phyloP scores from a whole-genome alignment of 2,113 vertebrate genomes.

The Nestor notabilis region DNA sequence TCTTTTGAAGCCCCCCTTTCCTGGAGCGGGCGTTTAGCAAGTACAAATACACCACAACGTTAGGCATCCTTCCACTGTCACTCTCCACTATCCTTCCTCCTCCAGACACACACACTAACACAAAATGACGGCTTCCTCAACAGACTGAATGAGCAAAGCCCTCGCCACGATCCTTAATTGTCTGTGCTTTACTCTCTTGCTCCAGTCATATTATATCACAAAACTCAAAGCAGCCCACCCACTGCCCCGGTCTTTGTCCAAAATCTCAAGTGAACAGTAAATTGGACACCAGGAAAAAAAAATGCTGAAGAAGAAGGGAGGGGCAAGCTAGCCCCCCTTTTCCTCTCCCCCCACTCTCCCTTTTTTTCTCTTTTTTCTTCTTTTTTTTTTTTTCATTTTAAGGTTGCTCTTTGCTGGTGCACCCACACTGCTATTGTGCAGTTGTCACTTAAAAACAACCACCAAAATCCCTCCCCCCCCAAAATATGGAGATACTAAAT shows the following conservation, averaged over 20 bases:
- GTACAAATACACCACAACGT: slow-evolving; percentile 17
- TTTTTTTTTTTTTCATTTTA: not conserved
- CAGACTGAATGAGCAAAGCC: slow-evolving; percentile 57
- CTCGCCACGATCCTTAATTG: slow-evolving; percentile 47
- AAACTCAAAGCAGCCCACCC: slow-evolving; percentile 61
- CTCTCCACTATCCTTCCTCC: slow-evolving; percentile 47
- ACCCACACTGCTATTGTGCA: slow-evolving; percentile 51
- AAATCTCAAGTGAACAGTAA: slow-evolving; percentile 48
- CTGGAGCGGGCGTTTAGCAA: not conserved
- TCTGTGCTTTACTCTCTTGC: slow-evolving; percentile 13
- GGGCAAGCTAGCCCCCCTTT: not conserved
- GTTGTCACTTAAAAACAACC: not conserved
- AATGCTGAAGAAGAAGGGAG: slow-evolving; percentile 22
- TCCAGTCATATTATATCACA: slow-evolving; percentile 32
- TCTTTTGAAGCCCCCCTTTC: not conserved
- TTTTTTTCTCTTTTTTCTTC: not conserved
- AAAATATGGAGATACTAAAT: slow-evolving; percentile 3
- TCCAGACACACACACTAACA: slow-evolving; percentile 41
- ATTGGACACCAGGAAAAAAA: not conserved
- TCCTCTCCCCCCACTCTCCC: not conserved
- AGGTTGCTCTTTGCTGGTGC: slow-evolving; percentile 9
- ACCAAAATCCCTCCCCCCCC: not conserved
- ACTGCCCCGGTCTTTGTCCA: slow-evolving; percentile 48
- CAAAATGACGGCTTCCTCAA: slow-evolving; percentile 71
- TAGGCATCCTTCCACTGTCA: slow-evolving; percentile 56